Base-by-base conservation (phyloP, 2,113 vertebrate species). In the Oostethus manadensis region DNA sequence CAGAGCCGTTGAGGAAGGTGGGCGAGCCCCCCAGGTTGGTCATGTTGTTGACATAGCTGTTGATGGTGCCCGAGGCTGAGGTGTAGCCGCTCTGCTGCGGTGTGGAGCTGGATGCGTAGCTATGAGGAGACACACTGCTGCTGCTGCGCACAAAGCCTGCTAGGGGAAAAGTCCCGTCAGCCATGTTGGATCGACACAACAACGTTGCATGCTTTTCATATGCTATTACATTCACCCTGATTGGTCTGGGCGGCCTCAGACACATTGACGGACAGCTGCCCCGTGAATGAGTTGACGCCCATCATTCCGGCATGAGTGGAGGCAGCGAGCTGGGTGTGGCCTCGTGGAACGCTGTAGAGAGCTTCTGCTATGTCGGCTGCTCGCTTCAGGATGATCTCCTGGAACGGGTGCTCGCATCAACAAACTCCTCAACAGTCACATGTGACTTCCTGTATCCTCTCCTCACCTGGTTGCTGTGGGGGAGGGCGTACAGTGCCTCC, bases 301-400 rank as follows among this genome's bases (percentile, higher is more conserved):
- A 98, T 98, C 95, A 98, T 97, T 51, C 94, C 92, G 0, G 90
- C 86, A 15, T 98, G 97, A 71, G 94, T 91, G 0, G 96, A 92
- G 38, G 94, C 86, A 0, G 94, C 91, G 29, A 99, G 93, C 87
- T 99, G 97, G 89, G 92, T 93, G 88, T 98, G 97, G 83, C 94
- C 95, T 71, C 97, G 91, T 2, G 97, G 97, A 29, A 98, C 95
- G 9, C 92, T 98, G 90, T 99, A 98, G n/a, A 99, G 91, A 2
- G 97, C 97, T 86, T 99, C 97, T 0, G 97, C 97, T 0, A 99
- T 99, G 84, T 99, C 96, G 0, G 97, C 97, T 0, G 96, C 97
- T 77, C 95, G 92, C 86, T 99, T 98, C 76, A 98, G 88, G 77
- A 98, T 97, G 74, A 98, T 98, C 86, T 99, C 97, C 97, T 99